Evolutionary conservation across 2,888 invertebrate genomes (phyloP), one percentile per base, ranked within the genome.

Genomic region (Oscheius sp.): DNA sequence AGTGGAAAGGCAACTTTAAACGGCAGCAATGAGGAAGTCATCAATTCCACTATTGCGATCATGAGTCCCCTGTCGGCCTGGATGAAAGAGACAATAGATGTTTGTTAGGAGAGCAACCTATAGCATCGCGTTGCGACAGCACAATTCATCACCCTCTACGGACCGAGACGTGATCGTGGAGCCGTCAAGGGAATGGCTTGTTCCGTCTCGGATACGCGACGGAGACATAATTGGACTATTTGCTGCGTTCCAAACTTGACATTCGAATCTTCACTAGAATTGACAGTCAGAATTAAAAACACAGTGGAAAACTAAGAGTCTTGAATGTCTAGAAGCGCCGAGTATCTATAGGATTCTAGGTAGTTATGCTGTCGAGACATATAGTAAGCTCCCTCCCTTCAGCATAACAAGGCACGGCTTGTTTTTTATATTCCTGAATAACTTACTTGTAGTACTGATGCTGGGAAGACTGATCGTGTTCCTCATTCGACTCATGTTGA

Each of bases 171-270:
- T 68, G 68, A 68, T 29, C 55, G 68, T 55, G 42, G 55, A 53
- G 68, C 68, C 68, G 68, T 55, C 68, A 63, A 63, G 68, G 68
- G 68, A 68, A 68, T 68, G 68, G 35, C 55, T 68, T 37, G 68
- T 55, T 68, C 55, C 55, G 55, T 65, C 65, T 65, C 65, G 32
- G 55, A 42, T 7, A 29, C 65, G 42, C 50, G 65, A 65, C 50
- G 37, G 53, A 68, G 55, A 68, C 37, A 35, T 68, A 68, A 68
- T 68, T 68, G 68, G 55, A 68, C 53, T 53, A 53, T 68, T 68
- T 68, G 48, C 51, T 32, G 47, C 62, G 62, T 29, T 2, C 62
- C 53, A 1, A 29, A 13, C 53, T 53, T 53, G 53, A 29, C 13
- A 53, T 50, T 50, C 50, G 50, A 50, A 50, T 53, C 53, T 53